Base-by-base conservation (phyloP, 64 coral and sea anemone species). In the Montipora capricornis region DNA sequence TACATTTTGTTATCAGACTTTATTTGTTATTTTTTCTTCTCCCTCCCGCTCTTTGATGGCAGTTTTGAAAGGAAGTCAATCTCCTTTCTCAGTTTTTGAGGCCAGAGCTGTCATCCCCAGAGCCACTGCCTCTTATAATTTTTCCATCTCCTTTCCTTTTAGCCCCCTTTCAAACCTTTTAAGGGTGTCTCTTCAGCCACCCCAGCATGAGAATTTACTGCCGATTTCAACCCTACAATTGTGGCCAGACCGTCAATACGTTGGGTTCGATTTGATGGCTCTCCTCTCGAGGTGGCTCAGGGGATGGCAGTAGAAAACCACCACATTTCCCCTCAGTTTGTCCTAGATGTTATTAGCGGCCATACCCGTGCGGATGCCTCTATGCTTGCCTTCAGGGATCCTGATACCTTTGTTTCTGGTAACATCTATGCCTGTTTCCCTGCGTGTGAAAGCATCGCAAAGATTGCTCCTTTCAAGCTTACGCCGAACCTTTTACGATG, bases 31-130 rank as follows among this genome's bases (percentile, higher is more conserved):
- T 64, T 64, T 14, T 64, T 15, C 13, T 15, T 15, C 60, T 2
- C 6, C 60, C 10, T 15, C 60, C 60, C 60, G 44, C 44, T 78
- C 75, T 47, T 46, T 3, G 75, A 19, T 78, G 75, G 14, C 75
- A 78, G 75, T 78, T 78, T 86, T 86, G 82, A 86, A 86, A 69
- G 82, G 82, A 20, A 70, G 47, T 71, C 68, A 17, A 44, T 2
- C 64, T 86, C 82, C 82, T 16, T 86, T 20, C 64, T 22, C 22
- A 57, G 37, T 49, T 46, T 17, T 22, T 50, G 82, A 48, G 82
- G 82, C 82, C 61, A 86, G 22, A 71, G 8, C 68, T 66, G 45
- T 13, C 61, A 69, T 71, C 68, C 61, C 61, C 24, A 13, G 37
- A 71, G 80, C 58, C 37, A 68, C 20, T 16, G 69, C 53, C 24